A percentile compares a stretch with the other conserved stretches of the same genome.
Evolutionary conservation across 2,797 vertebrate genomes (phyloP).

Genomic region (Danio jaintianensis): DNA sequence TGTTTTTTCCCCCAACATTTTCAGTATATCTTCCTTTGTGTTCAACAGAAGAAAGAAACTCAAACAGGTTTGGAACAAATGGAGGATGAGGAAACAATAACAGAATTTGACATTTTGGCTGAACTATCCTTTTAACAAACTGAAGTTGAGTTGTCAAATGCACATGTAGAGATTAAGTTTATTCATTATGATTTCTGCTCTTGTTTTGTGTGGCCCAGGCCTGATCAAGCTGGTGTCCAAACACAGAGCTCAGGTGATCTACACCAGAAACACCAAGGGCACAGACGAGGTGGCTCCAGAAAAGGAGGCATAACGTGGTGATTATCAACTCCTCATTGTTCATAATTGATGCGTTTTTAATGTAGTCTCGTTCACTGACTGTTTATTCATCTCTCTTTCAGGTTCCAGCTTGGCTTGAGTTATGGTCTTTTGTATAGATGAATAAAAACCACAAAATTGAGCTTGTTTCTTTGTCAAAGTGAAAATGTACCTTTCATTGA

Average conservation of each 20-base stretch:
- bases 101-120: no score
- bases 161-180: not conserved
- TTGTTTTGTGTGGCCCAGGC: slow-evolving; percentile 65
- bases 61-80: no score
- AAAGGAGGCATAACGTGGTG: slow-evolving; percentile 80
- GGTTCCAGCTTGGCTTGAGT: slow-evolving; percentile 43
- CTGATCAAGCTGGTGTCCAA: slow-evolving; percentile 89
- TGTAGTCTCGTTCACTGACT: not conserved
- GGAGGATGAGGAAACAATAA: no score
- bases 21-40: no score
- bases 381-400: not conserved
- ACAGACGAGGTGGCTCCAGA: slow-evolving; percentile 81
- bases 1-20: no score
- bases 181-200: not conserved
- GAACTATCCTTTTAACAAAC: no score
- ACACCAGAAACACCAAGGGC: slow-evolving; percentile 88
- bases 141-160: no score
- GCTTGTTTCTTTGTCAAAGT: not conserved
- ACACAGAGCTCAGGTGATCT: slow-evolving; percentile 88
- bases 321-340: slow-evolving; percentile 31
- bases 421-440: slow-evolving; percentile 60
- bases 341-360: not conserved
- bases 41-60: no score
- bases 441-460: slow-evolving; percentile 58
- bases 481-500: not conserved